A percentile compares a stretch with the other conserved stretches of the same genome.
Conservation (phyloP, 2,797 vertebrate species). For the Falco naumanni region DNA sequence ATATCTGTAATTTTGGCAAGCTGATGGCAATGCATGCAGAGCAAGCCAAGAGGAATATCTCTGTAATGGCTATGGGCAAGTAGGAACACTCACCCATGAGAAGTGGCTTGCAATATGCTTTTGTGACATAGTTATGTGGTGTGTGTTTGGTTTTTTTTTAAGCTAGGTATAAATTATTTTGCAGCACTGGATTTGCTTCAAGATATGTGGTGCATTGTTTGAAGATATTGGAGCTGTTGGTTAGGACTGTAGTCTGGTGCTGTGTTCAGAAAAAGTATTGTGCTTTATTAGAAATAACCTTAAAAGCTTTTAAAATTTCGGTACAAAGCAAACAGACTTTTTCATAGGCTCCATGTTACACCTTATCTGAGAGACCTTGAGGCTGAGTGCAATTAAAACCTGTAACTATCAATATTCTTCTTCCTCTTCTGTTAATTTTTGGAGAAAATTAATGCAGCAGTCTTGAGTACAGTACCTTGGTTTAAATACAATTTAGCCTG, state of each 20-base stretch:
- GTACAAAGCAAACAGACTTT: neutral
- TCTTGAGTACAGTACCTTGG: neutral
- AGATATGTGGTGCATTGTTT: neutral
- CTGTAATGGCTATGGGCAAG: neutral
- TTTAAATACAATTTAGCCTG: rapidly evolving
- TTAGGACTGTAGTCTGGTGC: neutral
- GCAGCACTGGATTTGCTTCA: neutral
- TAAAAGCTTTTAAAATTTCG: neutral
- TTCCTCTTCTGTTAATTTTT: neutral
- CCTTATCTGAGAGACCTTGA: neutral
- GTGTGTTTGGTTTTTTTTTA: neutral
- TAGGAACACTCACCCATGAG: neutral
- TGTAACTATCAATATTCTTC: neutral
- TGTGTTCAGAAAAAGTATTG: neutral
- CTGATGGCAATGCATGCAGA: neutral
- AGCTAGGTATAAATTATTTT: neutral
- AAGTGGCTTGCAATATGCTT: neutral
- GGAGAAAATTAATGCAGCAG: neutral
- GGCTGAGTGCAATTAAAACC: neutral
- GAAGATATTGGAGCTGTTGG: neutral
- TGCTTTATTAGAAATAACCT: neutral
- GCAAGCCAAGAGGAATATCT: neutral
- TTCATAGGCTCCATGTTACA: neutral
- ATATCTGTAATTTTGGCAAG: neutral
- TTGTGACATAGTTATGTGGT: neutral